Base-by-base conservation (phyloP, 2,797 vertebrate species). In the Manis pentadactyla region DNA sequence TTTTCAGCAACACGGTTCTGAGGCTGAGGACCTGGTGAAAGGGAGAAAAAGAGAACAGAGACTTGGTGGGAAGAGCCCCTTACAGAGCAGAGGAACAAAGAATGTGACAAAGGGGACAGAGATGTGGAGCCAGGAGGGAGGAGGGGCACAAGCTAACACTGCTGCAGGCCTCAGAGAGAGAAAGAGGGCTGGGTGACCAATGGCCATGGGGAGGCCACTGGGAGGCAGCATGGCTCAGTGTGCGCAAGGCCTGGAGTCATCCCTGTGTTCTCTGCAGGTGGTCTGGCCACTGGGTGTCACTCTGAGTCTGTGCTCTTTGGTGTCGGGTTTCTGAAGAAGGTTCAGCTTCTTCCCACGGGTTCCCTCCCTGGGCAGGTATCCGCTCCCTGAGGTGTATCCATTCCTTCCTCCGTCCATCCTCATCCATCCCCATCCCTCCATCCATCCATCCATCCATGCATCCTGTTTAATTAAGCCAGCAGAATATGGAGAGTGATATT, bases 221-320 rank as follows among this genome's bases (percentile, higher is more conserved):
- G 46, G 46, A 46, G 46, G 46, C 46, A 46, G 46, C 46, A 46
- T 46, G 66, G 73, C 73, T 51, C 29, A 23, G 75, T 6, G 25
- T n/a, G 7, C 8, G 19, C 31, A 46, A n/a, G 27, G 53, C 29
- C n/a, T 10, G 9, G 23, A 49, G 1, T n/a, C 5, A 10, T 11
- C 4, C 66, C 69, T 27, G 71, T 27, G 85, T 15, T 12, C 25
- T 53, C 13, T 87, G 69, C 42, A 17, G 17, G 6, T 1, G 5
- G 1, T 21, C 23, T 25, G 82, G 71, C 96, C 93, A 84, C 94
- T 90, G 14, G 93, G 87, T 96, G 97, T 71, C 95, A 18, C 83
- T 71, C 79, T 96, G 29, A 21, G 69, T 11, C 83, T 37, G 10
- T 55, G 37, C 29, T 88, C 23, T 15, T 73, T 63, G n/a, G 25